Evolutionary conservation across 35 echinoderm and acorn worm species (phyloP), one percentile per base, ranked within the genome.

Genomic region (Nesometra sesokonis): DNA sequence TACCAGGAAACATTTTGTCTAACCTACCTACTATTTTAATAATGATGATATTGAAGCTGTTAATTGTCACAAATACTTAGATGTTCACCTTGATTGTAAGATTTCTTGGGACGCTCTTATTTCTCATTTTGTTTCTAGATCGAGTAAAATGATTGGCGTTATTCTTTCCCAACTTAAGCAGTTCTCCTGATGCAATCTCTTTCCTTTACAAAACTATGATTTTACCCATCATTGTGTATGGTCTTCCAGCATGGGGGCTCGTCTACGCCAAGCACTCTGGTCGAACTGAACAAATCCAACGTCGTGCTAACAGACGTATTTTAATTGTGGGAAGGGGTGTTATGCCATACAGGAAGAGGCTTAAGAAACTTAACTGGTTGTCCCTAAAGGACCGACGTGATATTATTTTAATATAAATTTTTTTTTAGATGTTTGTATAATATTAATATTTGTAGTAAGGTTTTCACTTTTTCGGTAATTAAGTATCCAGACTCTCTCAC

Each of bases 161-260:
- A 88, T 80, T 31, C 46, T 31, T 29, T 13, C 67, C n/a, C 76
- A 80, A 82, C 77, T 77, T n/a, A 29, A 37, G 37, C 29, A 43
- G 76, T 38, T 88, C 76, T 11, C 33, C 85, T 31, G 32, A 87
- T 3, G 46, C 77, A 19, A 80, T 88, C 34, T 88, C 79, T 39
- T 80, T 13, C 27, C 30, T 88, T 11, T 34, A 80, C 31, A 88
- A 88, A 88, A 36, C 86, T 13, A n/a, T 88, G 77, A 37, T 88
- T 13, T 78, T 88, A 23, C 86, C 86, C n/a, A 88, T 88, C 46
- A 35, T 88, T 78, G 86, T 82, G 36, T 88, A 82, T 80, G 77
- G 86, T 36, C 30, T 80, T 27, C 86, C 86, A 15, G 57, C 76
- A 17, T 88, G 86, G 86, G 31, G 67, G 13, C 34, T 77, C 4